A percentile compares a stretch with the other conserved stretches of the same genome.
Evolutionary conservation across 2,797 vertebrate species (phyloP).

Genomic region (Oceanodroma leucorhoa): DNA sequence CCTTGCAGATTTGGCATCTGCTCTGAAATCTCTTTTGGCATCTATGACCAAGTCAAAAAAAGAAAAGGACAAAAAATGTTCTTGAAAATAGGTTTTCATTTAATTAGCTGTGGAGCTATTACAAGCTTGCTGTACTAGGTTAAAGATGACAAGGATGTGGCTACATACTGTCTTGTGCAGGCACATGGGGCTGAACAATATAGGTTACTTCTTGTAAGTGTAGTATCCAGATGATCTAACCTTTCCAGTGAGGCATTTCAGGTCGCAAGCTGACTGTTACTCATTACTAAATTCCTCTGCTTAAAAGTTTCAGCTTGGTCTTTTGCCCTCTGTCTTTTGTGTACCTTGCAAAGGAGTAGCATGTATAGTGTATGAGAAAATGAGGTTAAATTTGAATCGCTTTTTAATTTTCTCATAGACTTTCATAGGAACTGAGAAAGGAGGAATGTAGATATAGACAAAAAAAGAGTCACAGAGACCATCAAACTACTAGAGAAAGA

Average conservation of each 20-base stretch:
- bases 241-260: background rate
- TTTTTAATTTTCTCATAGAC: background rate
- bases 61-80: background rate
- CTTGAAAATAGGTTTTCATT: background rate
- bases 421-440: background rate
- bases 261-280: background rate
- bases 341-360: background rate
- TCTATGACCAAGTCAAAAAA: background rate
- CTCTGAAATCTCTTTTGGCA: background rate
- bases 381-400: background rate
- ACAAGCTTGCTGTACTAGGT: background rate
- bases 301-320: background rate
- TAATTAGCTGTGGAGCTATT: background rate
- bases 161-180: background rate
- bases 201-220: background rate
- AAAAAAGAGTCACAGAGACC: background rate
- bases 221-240: background rate
- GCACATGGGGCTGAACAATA: background rate
- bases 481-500: background rate
- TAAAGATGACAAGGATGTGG: background rate
- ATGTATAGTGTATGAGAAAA: background rate
- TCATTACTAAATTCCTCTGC: background rate
- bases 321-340: background rate
- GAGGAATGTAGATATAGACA: background rate
- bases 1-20: accelerated